These are phyloP conservation scores for Drepana falcataria DNA, from an alignment of 2,888 invertebrate genomes.

Conservation along the genomic window DNA sequence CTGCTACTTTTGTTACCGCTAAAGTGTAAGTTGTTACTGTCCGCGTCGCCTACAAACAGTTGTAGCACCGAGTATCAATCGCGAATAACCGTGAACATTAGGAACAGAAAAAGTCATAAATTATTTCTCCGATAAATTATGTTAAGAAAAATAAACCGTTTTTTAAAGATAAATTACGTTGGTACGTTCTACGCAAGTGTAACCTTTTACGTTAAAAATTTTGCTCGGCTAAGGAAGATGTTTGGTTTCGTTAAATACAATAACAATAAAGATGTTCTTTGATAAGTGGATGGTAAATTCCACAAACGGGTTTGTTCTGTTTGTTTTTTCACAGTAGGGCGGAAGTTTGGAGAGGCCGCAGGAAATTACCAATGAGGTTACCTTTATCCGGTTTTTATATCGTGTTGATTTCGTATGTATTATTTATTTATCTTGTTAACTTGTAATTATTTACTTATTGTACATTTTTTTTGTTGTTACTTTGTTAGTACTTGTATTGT, in stretches of 20 bases:
- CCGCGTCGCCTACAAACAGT: too few relatives aligned
- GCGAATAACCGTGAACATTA: too few relatives aligned
- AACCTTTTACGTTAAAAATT: constrained; percentile 6
- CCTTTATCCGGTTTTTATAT: constrained; percentile 22
- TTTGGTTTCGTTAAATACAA: constrained; percentile 17
- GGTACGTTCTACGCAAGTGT: too few relatives aligned
- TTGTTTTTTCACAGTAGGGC: constrained; percentile 29
- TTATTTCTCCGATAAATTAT: too few relatives aligned
- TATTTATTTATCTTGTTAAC: neutral
- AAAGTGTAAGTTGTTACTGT: too few relatives aligned
- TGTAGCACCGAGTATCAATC: too few relatives aligned
- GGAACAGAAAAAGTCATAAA: too few relatives aligned
- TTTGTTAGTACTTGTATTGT: too few relatives aligned
- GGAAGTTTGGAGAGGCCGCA: constrained; percentile 27
- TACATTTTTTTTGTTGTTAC: too few relatives aligned
- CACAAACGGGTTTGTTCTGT: constrained; percentile 27
- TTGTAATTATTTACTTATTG: neutral
- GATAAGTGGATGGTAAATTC: constrained; percentile 28
- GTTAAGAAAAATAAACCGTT: too few relatives aligned
- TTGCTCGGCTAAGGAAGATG: constrained; percentile 13
- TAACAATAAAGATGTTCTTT: constrained; percentile 31
- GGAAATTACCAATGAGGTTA: constrained; percentile 35
- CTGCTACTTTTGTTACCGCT: too few relatives aligned
- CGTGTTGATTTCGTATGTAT: constrained; percentile 1
- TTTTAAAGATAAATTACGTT: too few relatives aligned